Conservation (phyloP, 1,140 invertebrate genomes). For the Camponotus pennsylvanicus region DNA sequence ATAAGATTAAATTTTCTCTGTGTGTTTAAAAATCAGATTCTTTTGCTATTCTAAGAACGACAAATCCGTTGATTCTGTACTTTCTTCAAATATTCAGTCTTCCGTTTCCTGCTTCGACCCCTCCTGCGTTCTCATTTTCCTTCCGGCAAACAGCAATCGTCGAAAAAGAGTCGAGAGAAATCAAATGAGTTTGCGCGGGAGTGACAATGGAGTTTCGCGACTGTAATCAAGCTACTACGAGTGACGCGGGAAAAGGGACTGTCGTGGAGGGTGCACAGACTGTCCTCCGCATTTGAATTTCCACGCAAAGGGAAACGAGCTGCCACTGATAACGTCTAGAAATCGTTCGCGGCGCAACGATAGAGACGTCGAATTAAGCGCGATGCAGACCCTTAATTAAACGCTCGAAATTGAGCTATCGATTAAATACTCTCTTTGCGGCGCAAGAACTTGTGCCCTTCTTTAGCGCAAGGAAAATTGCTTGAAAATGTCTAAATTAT, state of each 20-base stretch:
- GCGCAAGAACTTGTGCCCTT: conserved; percentile 11
- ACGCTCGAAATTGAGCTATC: conserved; percentile 57
- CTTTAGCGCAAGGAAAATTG: conserved; percentile 1
- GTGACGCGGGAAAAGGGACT: conserved; percentile 57
- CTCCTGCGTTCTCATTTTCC: background rate
- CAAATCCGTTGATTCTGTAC: background rate
- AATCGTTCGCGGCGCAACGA: conserved; percentile 52
- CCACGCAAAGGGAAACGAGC: conserved; percentile 71
- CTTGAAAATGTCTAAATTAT: conserved; percentile 38
- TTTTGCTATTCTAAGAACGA: conserved; percentile 1
- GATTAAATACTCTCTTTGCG: conserved; percentile 37
- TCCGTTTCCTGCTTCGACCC: background rate
- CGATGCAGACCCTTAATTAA: conserved; percentile 61
- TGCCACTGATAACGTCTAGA: conserved; percentile 54
- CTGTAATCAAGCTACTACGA: conserved; percentile 67
- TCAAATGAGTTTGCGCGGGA: conserved; percentile 73
- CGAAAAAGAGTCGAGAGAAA: conserved; percentile 63
- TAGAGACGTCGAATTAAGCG: conserved; percentile 61
- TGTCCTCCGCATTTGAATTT: conserved; percentile 73
- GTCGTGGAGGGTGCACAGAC: conserved; percentile 42
- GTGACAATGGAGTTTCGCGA: conserved; percentile 70
- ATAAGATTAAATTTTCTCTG: background rate
- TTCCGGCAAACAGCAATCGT: conserved; percentile 60
- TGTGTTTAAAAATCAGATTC: background rate
- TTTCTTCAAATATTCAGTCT: conserved; percentile 31